phyloP scores from a whole-genome alignment of 2,888 invertebrate species.

The Neoscelio sp. region DNA sequence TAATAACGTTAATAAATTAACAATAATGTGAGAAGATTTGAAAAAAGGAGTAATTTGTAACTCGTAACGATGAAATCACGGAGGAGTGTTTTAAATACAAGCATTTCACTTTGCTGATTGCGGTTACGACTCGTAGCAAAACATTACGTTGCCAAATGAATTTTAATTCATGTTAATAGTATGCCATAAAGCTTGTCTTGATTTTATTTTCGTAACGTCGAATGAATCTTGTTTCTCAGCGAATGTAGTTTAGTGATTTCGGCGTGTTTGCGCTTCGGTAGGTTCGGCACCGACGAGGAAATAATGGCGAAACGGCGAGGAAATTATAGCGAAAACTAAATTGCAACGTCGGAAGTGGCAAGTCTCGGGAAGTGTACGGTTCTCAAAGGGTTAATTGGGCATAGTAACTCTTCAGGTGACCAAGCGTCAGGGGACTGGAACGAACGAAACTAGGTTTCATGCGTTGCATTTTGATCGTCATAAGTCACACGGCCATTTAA shows the following conservation, averaged over 20 bases:
- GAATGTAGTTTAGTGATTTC: conserved; percentile 57
- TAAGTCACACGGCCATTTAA: conserved; percentile 51
- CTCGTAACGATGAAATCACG: conserved; percentile 48
- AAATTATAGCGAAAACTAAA: conserved; percentile 76
- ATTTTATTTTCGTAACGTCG: conserved; percentile 55
- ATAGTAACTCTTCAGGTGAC: conserved; percentile 80
- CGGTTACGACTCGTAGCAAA: conserved; percentile 48
- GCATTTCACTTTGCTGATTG: conserved; percentile 56
- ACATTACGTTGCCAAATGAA: conserved; percentile 48
- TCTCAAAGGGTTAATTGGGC: conserved; percentile 83
- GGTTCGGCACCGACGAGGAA: conserved; percentile 61
- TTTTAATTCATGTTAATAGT: conserved; percentile 61
- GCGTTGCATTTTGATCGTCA: conserved; percentile 61
- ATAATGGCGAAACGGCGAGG: conserved; percentile 70
- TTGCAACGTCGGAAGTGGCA: conserved; percentile 80
- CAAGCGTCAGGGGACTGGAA: conserved; percentile 81
- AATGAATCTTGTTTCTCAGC: conserved; percentile 44
- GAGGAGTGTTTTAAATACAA: conserved; percentile 48
- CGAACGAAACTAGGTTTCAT: conserved; percentile 77
- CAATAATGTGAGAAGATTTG: conserved; percentile 35
- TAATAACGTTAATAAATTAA: conserved; percentile 48
- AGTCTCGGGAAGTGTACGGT: conserved; percentile 79
- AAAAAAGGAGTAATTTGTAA: conserved; percentile 42
- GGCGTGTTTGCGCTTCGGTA: conserved; percentile 66
- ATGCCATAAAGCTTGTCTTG: conserved; percentile 56